Conservation (phyloP, 2,888 invertebrate genomes). For the Cerastoderma edule region DNA sequence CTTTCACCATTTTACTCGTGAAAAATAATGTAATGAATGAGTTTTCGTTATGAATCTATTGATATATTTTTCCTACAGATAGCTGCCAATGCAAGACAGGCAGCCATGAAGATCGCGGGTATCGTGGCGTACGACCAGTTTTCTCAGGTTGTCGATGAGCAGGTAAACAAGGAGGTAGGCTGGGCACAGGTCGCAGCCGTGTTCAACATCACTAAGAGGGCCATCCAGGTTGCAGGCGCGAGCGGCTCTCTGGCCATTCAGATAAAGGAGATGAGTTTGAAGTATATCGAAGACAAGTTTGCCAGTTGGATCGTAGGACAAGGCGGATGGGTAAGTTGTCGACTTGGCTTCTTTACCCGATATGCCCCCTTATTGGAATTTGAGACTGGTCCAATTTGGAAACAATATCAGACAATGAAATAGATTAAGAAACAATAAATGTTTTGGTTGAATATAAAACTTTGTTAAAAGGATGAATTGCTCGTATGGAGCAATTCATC, state of each 20-base stretch:
- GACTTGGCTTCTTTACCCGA: not conserved
- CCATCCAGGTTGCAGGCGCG: constrained; percentile 76
- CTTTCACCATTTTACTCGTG: no score
- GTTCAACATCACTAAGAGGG: constrained; percentile 79
- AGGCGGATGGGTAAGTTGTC: constrained; percentile 81
- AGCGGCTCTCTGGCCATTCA: constrained; percentile 75
- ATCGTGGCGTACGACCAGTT: constrained; percentile 79
- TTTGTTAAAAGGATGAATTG: no score
- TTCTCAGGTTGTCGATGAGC: constrained; percentile 72
- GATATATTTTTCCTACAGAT: no score
- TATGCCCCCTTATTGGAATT: no score
- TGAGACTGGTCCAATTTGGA: no score
- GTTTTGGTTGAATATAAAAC: no score
- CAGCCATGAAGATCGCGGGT: constrained; percentile 66
- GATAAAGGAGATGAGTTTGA: constrained; percentile 80
- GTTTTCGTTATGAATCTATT: no score
- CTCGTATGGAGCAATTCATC: no score
- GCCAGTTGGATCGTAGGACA: constrained; percentile 82
- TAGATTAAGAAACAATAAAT: no score
- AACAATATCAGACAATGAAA: no score
- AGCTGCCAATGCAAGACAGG: constrained; percentile 58
- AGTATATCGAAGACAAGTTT: constrained; percentile 80
- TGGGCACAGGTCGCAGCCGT: constrained; percentile 80
- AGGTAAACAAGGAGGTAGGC: constrained; percentile 75
- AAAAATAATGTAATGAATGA: no score